Base-by-base conservation (phyloP, 2,797 vertebrate genomes). In the Anisognathus igniventris region DNA sequence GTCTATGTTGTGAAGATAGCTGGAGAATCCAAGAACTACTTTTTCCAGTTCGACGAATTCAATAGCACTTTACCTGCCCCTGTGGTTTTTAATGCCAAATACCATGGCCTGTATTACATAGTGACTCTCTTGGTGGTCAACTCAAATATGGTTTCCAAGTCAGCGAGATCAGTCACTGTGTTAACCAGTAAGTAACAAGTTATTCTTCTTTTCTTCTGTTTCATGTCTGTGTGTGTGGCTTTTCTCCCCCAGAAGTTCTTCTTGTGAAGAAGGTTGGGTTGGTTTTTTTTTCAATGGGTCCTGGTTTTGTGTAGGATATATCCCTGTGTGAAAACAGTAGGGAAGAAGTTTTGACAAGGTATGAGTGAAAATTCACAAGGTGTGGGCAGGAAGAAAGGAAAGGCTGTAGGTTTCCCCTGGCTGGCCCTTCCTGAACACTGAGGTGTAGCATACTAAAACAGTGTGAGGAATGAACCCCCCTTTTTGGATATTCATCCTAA, bases 51-150 rank as follows among this genome's bases (percentile, higher is more conserved):
- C 5, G 94, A 97, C 53, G 98, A 98, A 86, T 93, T 96, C 96
- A 98, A 98, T 80, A 97, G 96, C 80, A 97, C 98, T 79, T 97
- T 98, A 88, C 97, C 98, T 13, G 94, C 98, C 75, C 97, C 98
- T 31, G 93, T 99, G 74, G 86, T 98, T 42, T 98, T 99, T 92
- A 99, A 99, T 97, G 96, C 98, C 78, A 98, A 97, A 35, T 98
- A 99, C 83, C 99, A 99, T 19, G 99, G 99, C 16, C 98, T 99
- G 8, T 98, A 98, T 96, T 99, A 99, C 97, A 98, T 97, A 11
- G 98, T 99, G 89, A 98, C 98, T 27, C 98, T 99, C 16, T 97
- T 99, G 94, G 97, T 98, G n/a, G 96, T 96, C 68, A 98, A 97
- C 68, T 98, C 98, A 48, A 98, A 97, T 66, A 93, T 94, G 96